Base-by-base conservation (phyloP, 2,888 invertebrate species). In the Drosophila borborema region DNA sequence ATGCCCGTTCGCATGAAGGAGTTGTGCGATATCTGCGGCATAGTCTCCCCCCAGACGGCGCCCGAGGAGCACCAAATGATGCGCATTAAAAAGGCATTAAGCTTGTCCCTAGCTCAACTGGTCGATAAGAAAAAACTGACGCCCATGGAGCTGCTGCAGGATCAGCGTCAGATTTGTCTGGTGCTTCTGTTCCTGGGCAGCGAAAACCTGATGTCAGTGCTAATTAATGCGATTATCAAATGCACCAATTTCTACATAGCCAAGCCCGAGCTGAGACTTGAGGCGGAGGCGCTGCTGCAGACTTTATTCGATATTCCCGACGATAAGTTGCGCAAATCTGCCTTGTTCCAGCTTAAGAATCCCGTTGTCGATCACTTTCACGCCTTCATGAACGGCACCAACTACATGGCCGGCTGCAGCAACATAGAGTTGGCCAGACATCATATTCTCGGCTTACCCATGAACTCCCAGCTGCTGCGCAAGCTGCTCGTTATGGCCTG, bases 401-500 rank as follows among this genome's bases (percentile, higher is more conserved):
- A 65, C 31, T 90, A 85, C 20, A 48, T 77, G 9, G 16, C 67
- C 0, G 91, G 90, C 9, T 78, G 81, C 48, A 81, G 58, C 16
- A 90, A 90, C 23, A 12, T 63, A 0, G 77, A 86, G 16, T 67
- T 91, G 10, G 64, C 76, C 4, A 75, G 76, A 0, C 63, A 82
- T 0, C 83, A 85, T 6, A 87, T 91, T 3, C 54, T 93, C 0
- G 93, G 93, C 0, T 38, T 93, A 38, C 93, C 93, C 3, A 53
- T 93, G 38, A 91, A 81, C 38, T 46, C 77, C 0, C 64, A 80
- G n/a, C 62, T 93, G 14, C 43, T 93, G 40, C 75, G 82, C 0
- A 87, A 91, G 65, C 64, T 93, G 6, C 72, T 92, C 1, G 18
- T 66, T 1, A 48, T 23, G 8, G 79, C 62, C 31, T 83, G 74